Evolutionary conservation across 2,113 vertebrate genomes (phyloP).

Genomic region (Rhinogobius similis): DNA sequence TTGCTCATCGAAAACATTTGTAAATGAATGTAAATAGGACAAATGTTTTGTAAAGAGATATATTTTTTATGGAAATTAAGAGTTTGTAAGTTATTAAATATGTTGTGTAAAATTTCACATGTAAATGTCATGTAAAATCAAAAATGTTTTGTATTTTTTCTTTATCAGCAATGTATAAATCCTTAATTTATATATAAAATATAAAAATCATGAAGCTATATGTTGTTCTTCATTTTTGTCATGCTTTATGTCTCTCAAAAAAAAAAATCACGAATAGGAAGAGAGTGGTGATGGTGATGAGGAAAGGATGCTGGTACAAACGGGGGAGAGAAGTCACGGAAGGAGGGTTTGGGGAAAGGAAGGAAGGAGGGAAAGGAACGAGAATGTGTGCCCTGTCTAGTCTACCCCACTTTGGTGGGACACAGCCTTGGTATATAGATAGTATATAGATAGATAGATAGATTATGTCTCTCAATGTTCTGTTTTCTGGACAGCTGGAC

Average conservation of each 20-base stretch:
- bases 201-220: slow-evolving; percentile 48
- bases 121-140: slow-evolving; percentile 99
- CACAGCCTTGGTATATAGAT: too few species aligned
- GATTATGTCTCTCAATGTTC: background rate
- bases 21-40: slow-evolving; percentile 79
- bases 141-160: slow-evolving; percentile 93
- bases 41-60: slow-evolving; percentile 97
- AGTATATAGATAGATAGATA: too few species aligned
- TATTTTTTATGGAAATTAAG: slow-evolving; percentile 97
- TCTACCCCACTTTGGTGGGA: too few species aligned
- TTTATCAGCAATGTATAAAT: slow-evolving; percentile 76
- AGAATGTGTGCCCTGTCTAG: too few species aligned
- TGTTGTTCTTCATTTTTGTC: slow-evolving; percentile 35
- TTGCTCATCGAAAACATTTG: slow-evolving; percentile 84
- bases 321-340: too few species aligned
- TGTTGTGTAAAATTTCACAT: slow-evolving; percentile 97
- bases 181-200: slow-evolving; percentile 78
- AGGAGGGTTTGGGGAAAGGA: too few species aligned
- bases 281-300: too few species aligned
- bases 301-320: too few species aligned
- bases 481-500: background rate
- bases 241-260: background rate
- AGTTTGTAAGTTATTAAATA: slow-evolving; percentile 96
- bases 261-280: too few species aligned
- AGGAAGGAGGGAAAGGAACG: too few species aligned